Evolutionary conservation across 2,888 invertebrate species (phyloP), one percentile per base, ranked within the genome.

Genomic region (Brachypterus glaber): DNA sequence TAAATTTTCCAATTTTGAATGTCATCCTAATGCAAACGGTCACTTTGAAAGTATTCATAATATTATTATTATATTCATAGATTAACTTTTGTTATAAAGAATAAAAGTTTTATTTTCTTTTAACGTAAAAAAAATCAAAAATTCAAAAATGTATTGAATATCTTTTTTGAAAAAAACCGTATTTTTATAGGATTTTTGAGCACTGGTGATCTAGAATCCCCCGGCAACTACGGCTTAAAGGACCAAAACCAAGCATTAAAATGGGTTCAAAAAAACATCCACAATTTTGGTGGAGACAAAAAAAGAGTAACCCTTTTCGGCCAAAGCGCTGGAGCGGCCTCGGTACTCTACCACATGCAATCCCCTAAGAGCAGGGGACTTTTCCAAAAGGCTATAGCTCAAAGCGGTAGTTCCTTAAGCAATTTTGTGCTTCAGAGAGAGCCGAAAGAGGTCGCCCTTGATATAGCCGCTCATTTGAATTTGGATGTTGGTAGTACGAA

Each of bases 391-490:
- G 55, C 49, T 8, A 56, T 57, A 11, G 40, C 54, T 40, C 41
- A 53, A 33, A 53, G 53, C 13, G 57, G 57, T 1, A 40, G 39
- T 5, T 46, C 50, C 4, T 34, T 56, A 11, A 44, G 49, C 36
- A 24, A 39, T 18, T 56, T 51, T 53, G 39, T 47, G 7, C 30
- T 49, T 7, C 46, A 43, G 17, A 37, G 46, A 12, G 35, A 44
- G 14, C 40, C 49, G 3, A 24, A 35, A 24, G 17, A 33, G 11
- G 36, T 45, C 3, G 48, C 49, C 2, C 34, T 30, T n/a, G 17
- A 25, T 3, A 39, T 54, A 5, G 54, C 48, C 1, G 8, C 24
- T 13, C 18, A 26, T 11, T 30, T 53, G 15, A 38, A 35, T 3
- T 34, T 52, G 12, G 37, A 43, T 9, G 43, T 42, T 1, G 35